Evolutionary conservation across 2,113 vertebrate genomes (phyloP), one percentile per base, ranked within the genome.

Genomic region (Asarcornis scutulata): DNA sequence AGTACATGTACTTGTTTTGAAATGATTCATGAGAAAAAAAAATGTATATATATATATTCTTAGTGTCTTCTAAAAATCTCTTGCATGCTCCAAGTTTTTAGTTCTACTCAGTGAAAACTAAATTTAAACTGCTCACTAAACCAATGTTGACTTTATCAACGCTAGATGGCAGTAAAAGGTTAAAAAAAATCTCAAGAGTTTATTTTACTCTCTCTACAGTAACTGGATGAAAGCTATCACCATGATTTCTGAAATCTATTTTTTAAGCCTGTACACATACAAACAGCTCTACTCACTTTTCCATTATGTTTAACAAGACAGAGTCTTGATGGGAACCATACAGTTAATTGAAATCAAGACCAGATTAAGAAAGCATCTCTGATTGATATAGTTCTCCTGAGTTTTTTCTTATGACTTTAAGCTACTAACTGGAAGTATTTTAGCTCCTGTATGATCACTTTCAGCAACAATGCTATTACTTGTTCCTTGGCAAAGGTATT

Each of bases 141-240:
- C 12, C 0, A 0, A 62, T 21, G 8, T 4, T 84, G 92, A 66
- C 55, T 67, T 91, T 55, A 71, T 3, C 44, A 66, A 92, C 98
- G 3, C 97, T 97, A 98, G 98, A 83, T 97, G 98, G 98, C 98
- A 98, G 96, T 66, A 94, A 83, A 50, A 91, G 67, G 90, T 77
- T 85, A 93, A 93, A 87, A 82, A 82, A 92, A 95, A 15, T 0
- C 18, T 59, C n/a, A 20, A 36, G 17, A 64, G 4, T 21, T 50
- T 36, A 38, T 56, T 48, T 48, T 40, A 38, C 25, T 55, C 80
- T 84, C 40, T 90, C 21, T 44, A 50, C 64, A 8, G 34, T 20
- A 81, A 66, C 38, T 75, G 76, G 25, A 56, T 17, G 29, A 86
- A 83, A 86, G 44, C 29, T 60, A 72, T n/a, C 15, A 50, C 18